Evolutionary conservation across 1,140 invertebrate genomes (phyloP).

Genomic region (Oreohelix idahoensis): DNA sequence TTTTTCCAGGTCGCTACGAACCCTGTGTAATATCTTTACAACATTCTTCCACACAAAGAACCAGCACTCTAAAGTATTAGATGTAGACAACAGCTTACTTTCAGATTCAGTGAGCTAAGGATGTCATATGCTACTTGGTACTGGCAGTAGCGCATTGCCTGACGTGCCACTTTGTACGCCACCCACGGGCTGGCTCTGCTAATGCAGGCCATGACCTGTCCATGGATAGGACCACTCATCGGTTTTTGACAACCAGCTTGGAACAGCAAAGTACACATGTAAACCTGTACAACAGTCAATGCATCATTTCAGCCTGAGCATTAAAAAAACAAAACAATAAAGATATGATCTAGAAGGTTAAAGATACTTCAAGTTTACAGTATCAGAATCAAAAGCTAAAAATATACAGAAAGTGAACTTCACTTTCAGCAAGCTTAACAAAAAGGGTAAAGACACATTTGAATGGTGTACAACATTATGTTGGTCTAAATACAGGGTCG

Average conservation of each 20-base stretch:
- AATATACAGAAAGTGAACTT: too few species aligned
- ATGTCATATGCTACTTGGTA: conserved; percentile 69
- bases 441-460: too few species aligned
- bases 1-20: too few species aligned
- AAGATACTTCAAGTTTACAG: too few species aligned
- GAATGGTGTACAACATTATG: too few species aligned
- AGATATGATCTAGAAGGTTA: too few species aligned
- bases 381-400: too few species aligned
- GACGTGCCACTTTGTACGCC: conserved; percentile 88
- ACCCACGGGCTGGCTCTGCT: conserved; percentile 84
- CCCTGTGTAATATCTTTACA: too few species aligned
- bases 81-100: conserved; percentile 36
- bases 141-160: conserved; percentile 81
- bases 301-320: not conserved
- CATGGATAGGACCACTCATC: conserved; percentile 55
- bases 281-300: conserved; percentile 73
- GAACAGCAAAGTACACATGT: conserved; percentile 86
- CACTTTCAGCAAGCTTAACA: too few species aligned
- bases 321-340: not conserved
- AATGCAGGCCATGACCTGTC: conserved; percentile 71
- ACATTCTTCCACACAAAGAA: too few species aligned
- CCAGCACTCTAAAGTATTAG: too few species aligned
- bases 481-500: too few species aligned
- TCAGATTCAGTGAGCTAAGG: conserved; percentile 55
- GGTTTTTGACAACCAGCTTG: conserved; percentile 79